Percentiles rank a stretch among this genome's conserved stretches.
Conservation (phyloP, 1,140 invertebrate genomes). For the Neotoxoptera formosana region DNA sequence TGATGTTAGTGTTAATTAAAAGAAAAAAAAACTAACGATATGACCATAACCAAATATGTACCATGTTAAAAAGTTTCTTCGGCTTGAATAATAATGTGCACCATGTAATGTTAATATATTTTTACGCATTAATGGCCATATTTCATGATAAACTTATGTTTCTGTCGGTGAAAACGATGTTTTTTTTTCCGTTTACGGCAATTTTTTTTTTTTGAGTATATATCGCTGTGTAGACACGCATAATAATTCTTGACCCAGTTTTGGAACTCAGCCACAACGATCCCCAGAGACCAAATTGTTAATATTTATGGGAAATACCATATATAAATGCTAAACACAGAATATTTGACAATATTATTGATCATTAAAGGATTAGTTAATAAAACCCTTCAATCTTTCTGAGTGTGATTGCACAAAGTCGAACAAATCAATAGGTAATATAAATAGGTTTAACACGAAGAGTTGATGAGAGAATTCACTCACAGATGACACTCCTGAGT, state of each 20-base stretch:
- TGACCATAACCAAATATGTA: background rate
- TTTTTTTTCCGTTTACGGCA: background rate
- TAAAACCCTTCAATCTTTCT: background rate
- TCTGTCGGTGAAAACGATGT: background rate
- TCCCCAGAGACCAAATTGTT: background rate
- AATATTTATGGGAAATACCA: background rate
- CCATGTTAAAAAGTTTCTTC: background rate
- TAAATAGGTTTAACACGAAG: background rate
- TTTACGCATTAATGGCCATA: slow-evolving; percentile 15
- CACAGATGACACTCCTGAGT: background rate
- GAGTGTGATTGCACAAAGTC: background rate
- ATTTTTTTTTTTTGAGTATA: background rate
- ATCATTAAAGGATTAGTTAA: no score
- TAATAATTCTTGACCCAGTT: slow-evolving; percentile 21
- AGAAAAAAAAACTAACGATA: background rate
- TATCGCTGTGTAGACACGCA: background rate
- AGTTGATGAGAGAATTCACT: background rate
- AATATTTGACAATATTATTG: slow-evolving; percentile 13
- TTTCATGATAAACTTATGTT: slow-evolving; percentile 9
- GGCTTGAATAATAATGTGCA: background rate
- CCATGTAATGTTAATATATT: background rate
- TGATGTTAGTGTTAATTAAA: background rate
- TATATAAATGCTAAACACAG: background rate
- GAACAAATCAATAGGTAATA: background rate
- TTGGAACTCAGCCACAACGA: slow-evolving; percentile 16